Percentiles rank a stretch among this genome's conserved stretches.
Conservation (phyloP, 2,797 vertebrate species). For the Pseudomugil tenellus region DNA sequence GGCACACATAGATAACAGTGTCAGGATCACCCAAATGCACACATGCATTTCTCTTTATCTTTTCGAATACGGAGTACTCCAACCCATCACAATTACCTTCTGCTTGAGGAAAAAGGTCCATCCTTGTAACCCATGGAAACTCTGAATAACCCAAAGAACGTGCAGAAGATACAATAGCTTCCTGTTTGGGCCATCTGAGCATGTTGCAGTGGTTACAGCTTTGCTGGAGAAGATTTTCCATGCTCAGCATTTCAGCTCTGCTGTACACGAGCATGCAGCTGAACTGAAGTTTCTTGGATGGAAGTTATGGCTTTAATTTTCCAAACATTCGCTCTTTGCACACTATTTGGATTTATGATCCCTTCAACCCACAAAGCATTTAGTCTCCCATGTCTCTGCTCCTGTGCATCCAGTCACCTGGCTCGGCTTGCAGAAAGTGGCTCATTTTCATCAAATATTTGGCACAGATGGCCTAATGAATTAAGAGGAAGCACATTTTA, state of each 20-base stretch:
- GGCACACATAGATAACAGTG: slow-evolving; percentile 57
- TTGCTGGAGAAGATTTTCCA: slow-evolving; percentile 51
- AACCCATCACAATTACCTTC: slow-evolving; percentile 45
- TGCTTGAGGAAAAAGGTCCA: background rate
- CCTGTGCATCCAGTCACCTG: slow-evolving; percentile 25
- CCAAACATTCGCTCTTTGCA: slow-evolving; percentile 47
- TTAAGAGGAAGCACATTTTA: slow-evolving; percentile 28
- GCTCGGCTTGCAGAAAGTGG: slow-evolving; percentile 9
- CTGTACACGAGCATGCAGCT: slow-evolving; percentile 27
- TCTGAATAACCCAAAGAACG: slow-evolving; percentile 40
- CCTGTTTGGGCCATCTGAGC: slow-evolving; percentile 52
- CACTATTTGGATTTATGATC: slow-evolving; percentile 44
- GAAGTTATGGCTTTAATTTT: slow-evolving; percentile 65
- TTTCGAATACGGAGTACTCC: slow-evolving; percentile 29
- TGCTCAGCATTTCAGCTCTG: slow-evolving; percentile 39
- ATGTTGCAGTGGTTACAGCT: slow-evolving; percentile 53
- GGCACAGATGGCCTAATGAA: slow-evolving; percentile 18
- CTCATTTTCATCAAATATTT: slow-evolving; percentile 41
- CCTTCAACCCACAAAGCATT: slow-evolving; percentile 20
- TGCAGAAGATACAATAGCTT: slow-evolving; percentile 51
- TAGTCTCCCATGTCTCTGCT: slow-evolving; percentile 15
- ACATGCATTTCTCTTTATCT: slow-evolving; percentile 44
- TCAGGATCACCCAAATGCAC: slow-evolving; percentile 49
- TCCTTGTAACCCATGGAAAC: slow-evolving; percentile 48
- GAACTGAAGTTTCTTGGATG: slow-evolving; percentile 32